These are phyloP conservation scores for Murina feae DNA, from an alignment of 2,113 vertebrate genomes.

Conservation along the genomic window DNA sequence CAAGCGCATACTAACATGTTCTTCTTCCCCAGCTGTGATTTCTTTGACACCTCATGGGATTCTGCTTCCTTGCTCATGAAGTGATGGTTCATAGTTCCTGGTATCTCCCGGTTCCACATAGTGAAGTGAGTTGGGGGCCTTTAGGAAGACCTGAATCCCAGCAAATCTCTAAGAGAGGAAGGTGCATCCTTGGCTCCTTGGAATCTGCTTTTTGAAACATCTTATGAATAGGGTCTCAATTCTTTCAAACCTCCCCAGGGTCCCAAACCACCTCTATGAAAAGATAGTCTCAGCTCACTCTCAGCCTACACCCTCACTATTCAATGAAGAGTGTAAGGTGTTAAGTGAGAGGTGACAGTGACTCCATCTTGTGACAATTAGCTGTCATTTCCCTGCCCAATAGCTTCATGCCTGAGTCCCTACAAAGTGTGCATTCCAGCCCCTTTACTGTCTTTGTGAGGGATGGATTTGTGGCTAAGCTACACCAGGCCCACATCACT, in stretches of 20 bases:
- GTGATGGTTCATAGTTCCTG: background rate
- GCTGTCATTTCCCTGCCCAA: background rate
- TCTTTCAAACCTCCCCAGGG: background rate
- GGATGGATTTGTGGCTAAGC: background rate
- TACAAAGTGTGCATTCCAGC: background rate
- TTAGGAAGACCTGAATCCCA: background rate
- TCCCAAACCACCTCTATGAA: background rate
- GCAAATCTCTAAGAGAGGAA: background rate
- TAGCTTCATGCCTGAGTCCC: background rate
- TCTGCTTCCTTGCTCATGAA: background rate
- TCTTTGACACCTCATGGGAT: background rate
- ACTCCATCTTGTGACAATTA: background rate
- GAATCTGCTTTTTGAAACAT: background rate
- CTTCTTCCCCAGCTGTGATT: background rate
- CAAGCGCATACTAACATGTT: background rate
- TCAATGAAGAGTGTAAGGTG: background rate
- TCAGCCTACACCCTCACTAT: background rate
- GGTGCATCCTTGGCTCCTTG: background rate
- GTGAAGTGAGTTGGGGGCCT: background rate
- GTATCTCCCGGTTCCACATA: background rate
- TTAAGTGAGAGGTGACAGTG: background rate
- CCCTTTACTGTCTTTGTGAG: background rate
- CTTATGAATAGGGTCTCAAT: background rate
- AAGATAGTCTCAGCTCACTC: background rate
- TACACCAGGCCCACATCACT: background rate